phyloP scores from a whole-genome alignment of 2,113 vertebrate genomes.

The Anseranas semipalmata region DNA sequence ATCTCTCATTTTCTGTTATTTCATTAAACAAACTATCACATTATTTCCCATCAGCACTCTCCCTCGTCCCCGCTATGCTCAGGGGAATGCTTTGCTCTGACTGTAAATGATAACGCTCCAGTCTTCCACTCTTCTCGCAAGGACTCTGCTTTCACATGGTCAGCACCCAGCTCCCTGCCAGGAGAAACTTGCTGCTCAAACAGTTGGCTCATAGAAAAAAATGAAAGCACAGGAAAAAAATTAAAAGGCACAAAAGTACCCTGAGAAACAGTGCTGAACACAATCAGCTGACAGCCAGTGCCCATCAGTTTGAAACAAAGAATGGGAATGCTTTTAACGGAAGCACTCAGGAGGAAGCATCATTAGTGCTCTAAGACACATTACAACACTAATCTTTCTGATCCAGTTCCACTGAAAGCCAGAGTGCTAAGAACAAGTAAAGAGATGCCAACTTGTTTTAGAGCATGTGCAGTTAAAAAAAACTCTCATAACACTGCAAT shows the following conservation, averaged over 20 bases:
- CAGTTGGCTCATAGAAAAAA: neutral
- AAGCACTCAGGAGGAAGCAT: neutral
- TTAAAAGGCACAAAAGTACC: neutral
- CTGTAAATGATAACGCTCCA: neutral
- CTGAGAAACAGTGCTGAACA: neutral
- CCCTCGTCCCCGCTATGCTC: neutral
- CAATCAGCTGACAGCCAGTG: neutral
- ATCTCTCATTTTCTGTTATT: neutral
- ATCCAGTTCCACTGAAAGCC: neutral
- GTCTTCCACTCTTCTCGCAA: neutral
- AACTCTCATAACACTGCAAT: neutral
- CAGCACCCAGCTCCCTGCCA: neutral
- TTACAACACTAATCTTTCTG: neutral
- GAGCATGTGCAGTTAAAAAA: neutral
- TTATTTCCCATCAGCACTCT: neutral
- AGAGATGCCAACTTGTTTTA: neutral
- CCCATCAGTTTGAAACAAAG: neutral
- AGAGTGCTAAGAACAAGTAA: neutral
- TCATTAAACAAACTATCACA: neutral
- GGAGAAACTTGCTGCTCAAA: neutral
- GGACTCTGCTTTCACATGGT: neutral
- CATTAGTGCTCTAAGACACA: neutral
- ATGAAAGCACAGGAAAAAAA: accelerated
- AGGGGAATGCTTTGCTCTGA: neutral
- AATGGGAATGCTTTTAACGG: neutral